Conservation (phyloP, 2,888 invertebrate species). For the Zaprionus obscuricornis region DNA sequence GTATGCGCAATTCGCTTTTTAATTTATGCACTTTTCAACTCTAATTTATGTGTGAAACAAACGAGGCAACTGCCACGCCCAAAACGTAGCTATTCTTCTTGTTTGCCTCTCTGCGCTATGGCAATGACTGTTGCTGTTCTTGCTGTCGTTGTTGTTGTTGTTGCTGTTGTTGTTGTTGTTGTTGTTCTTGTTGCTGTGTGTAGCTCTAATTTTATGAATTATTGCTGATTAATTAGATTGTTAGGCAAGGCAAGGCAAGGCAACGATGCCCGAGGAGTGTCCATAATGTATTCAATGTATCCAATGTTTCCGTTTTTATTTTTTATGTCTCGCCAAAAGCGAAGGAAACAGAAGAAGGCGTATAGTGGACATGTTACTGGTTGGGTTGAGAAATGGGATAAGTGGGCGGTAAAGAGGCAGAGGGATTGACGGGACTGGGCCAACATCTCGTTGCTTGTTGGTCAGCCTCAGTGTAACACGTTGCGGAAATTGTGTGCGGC, state of each 20-base stretch:
- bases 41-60: constrained; percentile 59
- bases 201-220: constrained; percentile 66
- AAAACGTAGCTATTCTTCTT: too few species aligned
- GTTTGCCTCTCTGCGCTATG: too few species aligned
- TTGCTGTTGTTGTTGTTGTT: constrained; percentile 3
- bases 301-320: constrained; percentile 27
- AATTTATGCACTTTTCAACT: constrained; percentile 60
- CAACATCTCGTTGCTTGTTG: constrained; percentile 19
- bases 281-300: constrained; percentile 51
- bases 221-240: constrained; percentile 69
- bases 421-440: neutral
- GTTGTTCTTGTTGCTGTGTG: constrained; percentile 24
- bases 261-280: constrained; percentile 29
- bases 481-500: constrained; percentile 64
- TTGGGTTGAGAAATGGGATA: too few species aligned
- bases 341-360: neutral
- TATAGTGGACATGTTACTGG: too few species aligned
- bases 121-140: neutral
- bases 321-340: neutral
- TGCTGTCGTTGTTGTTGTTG: constrained; percentile 3
- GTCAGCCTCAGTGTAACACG: constrained; percentile 48
- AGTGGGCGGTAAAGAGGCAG: neutral
- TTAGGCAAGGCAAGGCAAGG: constrained; percentile 48
- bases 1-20: constrained; percentile 51
- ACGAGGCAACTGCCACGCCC: constrained; percentile 42